phyloP scores from a whole-genome alignment of 2,888 invertebrate genomes.

The Sceliomorpha sp. region DNA sequence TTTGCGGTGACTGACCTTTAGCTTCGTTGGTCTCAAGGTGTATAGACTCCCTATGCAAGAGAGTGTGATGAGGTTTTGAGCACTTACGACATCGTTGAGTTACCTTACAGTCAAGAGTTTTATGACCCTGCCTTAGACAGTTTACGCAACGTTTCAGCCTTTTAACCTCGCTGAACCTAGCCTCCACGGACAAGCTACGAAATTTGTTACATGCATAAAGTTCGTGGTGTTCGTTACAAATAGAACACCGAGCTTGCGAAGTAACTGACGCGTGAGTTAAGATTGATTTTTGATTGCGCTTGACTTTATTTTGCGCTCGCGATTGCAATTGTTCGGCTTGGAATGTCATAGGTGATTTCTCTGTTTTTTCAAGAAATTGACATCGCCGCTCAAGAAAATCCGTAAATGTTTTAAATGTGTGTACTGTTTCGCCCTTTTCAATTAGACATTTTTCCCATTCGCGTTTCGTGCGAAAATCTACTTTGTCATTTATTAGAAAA shows the following conservation, averaged over 20 bases:
- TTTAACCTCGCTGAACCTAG: slow-evolving; percentile 21
- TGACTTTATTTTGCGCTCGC: neutral
- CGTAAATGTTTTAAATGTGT: slow-evolving; percentile 5
- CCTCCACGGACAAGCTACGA: slow-evolving; percentile 10
- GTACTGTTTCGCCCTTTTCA: neutral
- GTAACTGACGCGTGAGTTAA: neutral
- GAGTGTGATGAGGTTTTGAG: slow-evolving; percentile 9
- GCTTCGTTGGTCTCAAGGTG: neutral
- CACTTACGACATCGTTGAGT: slow-evolving; percentile 9
- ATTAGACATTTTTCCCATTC: slow-evolving; percentile 55
- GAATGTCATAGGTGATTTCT: slow-evolving; percentile 14
- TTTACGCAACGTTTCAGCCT: slow-evolving; percentile 29
- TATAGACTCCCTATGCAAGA: slow-evolving; percentile 7
- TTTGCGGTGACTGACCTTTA: neutral
- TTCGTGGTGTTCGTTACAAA: slow-evolving; percentile 6
- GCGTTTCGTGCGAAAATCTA: slow-evolving; percentile 52
- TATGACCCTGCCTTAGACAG: slow-evolving; percentile 18
- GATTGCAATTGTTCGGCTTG: neutral
- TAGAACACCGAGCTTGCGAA: neutral
- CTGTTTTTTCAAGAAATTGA: slow-evolving; percentile 20
- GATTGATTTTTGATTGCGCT: neutral
- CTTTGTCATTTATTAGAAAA: slow-evolving; percentile 55
- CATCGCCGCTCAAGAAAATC: slow-evolving; percentile 19
- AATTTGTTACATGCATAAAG: slow-evolving; percentile 16
- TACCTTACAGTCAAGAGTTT: neutral